phyloP scores from a whole-genome alignment of 2,888 invertebrate species.

The Drosophila peninsularis region DNA sequence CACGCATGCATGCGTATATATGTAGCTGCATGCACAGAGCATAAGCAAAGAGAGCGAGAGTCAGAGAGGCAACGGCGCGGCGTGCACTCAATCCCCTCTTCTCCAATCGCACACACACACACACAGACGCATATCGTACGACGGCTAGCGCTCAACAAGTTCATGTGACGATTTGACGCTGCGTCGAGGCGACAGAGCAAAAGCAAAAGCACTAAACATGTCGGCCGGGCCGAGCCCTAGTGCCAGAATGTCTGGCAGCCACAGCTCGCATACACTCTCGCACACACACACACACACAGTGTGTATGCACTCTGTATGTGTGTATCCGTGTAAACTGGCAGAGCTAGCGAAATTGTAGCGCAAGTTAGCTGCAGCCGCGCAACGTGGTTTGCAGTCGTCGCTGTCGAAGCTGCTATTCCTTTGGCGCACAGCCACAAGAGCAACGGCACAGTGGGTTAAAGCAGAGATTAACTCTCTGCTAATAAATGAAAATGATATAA shows the following conservation, averaged over 20 bases:
- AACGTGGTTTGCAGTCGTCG: conserved; percentile 54
- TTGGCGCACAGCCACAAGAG: conserved; percentile 47
- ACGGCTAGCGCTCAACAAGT: conserved; percentile 64
- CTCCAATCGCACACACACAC: background rate
- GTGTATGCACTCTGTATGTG: conserved; percentile 29
- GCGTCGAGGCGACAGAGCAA: conserved; percentile 44
- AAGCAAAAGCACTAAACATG: conserved; percentile 55
- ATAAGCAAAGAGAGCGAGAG: conserved; percentile 35
- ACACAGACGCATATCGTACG: conserved; percentile 17
- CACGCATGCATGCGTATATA: background rate
- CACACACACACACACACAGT: background rate
- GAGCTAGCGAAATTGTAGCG: conserved; percentile 77
- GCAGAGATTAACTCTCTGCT: no score
- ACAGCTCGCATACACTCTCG: conserved; percentile 50
- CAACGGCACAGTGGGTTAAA: conserved; percentile 58
- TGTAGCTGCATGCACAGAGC: conserved; percentile 30
- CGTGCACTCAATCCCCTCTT: conserved; percentile 26
- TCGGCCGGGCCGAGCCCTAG: conserved; percentile 67
- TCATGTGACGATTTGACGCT: conserved; percentile 62
- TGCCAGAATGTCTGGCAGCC: conserved; percentile 84
- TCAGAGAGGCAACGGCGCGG: conserved; percentile 24
- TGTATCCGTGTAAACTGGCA: conserved; percentile 54
- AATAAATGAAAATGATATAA: background rate
- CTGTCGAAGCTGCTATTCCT: conserved; percentile 29
- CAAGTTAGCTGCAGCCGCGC: conserved; percentile 65